Percentiles rank a stretch among this genome's conserved stretches.
phyloP scores from a whole-genome alignment of 1,140 invertebrate species.

The Phymastichus coffea region DNA sequence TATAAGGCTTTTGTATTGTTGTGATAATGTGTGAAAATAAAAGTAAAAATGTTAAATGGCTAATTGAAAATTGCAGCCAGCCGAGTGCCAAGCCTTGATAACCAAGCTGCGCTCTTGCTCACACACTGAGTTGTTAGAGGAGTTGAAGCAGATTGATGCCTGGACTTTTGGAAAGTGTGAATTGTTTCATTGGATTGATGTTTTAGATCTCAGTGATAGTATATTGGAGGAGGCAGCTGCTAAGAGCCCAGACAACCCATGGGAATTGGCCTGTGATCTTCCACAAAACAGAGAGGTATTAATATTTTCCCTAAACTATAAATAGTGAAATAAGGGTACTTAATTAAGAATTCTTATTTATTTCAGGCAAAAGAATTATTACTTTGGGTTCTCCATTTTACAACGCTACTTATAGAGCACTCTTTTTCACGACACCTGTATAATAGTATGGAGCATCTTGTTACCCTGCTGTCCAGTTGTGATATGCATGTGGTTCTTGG shows the following conservation, averaged over 20 bases:
- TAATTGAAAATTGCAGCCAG: conserved; percentile 59
- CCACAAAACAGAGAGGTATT: conserved; percentile 65
- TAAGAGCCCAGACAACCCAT: conserved; percentile 66
- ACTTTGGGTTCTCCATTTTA: conserved; percentile 79
- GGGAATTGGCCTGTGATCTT: conserved; percentile 78
- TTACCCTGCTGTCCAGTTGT: conserved; percentile 78
- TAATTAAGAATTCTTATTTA: conserved; percentile 25
- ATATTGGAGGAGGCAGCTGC: conserved; percentile 76
- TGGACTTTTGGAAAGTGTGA: conserved; percentile 93
- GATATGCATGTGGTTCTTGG: conserved; percentile 86
- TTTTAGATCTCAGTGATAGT: conserved; percentile 80
- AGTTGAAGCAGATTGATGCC: conserved; percentile 74
- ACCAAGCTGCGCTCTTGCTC: conserved; percentile 74
- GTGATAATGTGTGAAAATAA: background rate
- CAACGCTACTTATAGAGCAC: conserved; percentile 85
- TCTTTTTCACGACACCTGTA: conserved; percentile 89
- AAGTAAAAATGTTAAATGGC: conserved; percentile 19
- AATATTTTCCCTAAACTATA: conserved; percentile 13
- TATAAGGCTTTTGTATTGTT: conserved; percentile 27
- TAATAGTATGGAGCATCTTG: conserved; percentile 88
- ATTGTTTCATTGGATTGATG: conserved; percentile 87
- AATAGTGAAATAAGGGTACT: too few species aligned
- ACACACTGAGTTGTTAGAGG: conserved; percentile 69
- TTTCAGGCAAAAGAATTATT: conserved; percentile 74
- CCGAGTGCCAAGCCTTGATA: conserved; percentile 80